Evolutionary conservation across 2,888 invertebrate genomes (phyloP), one percentile per base, ranked within the genome.

Genomic region (Andricus quercusramuli): DNA sequence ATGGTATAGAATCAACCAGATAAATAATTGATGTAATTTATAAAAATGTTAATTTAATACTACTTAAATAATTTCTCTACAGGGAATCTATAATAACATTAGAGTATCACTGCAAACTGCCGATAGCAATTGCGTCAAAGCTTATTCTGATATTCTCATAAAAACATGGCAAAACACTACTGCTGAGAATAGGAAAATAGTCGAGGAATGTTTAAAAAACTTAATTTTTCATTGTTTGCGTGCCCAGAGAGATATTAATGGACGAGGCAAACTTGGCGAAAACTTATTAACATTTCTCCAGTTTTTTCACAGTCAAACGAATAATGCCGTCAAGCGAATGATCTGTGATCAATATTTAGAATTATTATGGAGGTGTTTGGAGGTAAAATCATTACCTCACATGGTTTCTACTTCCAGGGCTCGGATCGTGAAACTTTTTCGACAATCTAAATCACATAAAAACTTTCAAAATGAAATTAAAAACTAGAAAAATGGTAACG

Each of bases 181-280:
- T 22, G 77, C 22, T 25, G 78, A 70, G 41, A 80, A 80, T 13
- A 86, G 81, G 77, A 80, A 81, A 67, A 59, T 83, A 9, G 86
- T 88, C 11, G 64, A 86, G 29, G 80, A 82, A 44, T 88, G 88
- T 78, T 41, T 88, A 0, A 77, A 78, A 62, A 65, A 84, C 67
- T 85, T 87, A 56, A 70, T 88, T 79, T 88, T 85, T 77, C 83
- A 88, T 70, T 81, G 84, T 79, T 80, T 88, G 9, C 81, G 86
- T 41, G 77, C 85, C 1, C 29, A 82, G 17, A 83, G 88, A 81
- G 77, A 83, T 78, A 68, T 66, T 6, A 65, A 25, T 13, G 86
- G 84, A n/a, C 82, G 83, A 22, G 77, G 79, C 9, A 83, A 83
- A 25, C 82, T 88, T 41, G 84, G 87, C 22, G 80, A 80, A 79